phyloP scores from a whole-genome alignment of 2,113 vertebrate species.

The Diadophis punctatus region DNA sequence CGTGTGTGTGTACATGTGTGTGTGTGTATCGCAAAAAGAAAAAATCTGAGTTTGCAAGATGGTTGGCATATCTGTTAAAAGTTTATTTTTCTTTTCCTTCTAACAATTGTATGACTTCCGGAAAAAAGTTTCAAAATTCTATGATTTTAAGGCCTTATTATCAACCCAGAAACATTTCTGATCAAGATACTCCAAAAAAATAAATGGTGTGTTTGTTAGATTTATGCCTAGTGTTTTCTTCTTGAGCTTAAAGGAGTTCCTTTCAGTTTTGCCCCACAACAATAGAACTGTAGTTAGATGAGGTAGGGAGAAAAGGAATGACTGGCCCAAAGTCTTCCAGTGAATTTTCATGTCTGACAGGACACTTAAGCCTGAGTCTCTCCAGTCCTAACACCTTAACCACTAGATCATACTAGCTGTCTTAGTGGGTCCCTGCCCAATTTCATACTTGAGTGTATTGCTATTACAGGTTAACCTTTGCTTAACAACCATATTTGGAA shows the following conservation, averaged over 20 bases:
- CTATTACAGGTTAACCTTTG: neutral
- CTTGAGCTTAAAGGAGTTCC: neutral
- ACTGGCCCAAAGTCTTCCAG: neutral
- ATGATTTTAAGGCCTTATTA: conserved; percentile 64
- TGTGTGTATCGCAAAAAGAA: no score
- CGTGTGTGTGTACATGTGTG: no score
- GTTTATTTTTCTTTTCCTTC: conserved; percentile 46
- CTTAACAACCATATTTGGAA: neutral
- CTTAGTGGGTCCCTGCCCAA: conserved; percentile 32
- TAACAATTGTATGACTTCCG: conserved; percentile 55
- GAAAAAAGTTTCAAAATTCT: conserved; percentile 52
- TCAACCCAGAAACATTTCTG: conserved; percentile 59
- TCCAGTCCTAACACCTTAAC: neutral
- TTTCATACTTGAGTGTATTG: conserved; percentile 35
- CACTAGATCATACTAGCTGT: neutral
- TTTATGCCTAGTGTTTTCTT: neutral
- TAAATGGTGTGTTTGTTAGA: neutral
- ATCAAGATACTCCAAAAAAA: conserved; percentile 29
- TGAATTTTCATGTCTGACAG: neutral
- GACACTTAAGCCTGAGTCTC: neutral
- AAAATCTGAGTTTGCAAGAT: no score
- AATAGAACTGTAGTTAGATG: neutral
- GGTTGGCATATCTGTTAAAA: conserved; percentile 46
- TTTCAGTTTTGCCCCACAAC: neutral
- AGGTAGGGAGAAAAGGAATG: neutral